A percentile compares a stretch with the other conserved stretches of the same genome.
phyloP scores from a whole-genome alignment of 2,888 invertebrate species.

The Plagodis pulveraria region DNA sequence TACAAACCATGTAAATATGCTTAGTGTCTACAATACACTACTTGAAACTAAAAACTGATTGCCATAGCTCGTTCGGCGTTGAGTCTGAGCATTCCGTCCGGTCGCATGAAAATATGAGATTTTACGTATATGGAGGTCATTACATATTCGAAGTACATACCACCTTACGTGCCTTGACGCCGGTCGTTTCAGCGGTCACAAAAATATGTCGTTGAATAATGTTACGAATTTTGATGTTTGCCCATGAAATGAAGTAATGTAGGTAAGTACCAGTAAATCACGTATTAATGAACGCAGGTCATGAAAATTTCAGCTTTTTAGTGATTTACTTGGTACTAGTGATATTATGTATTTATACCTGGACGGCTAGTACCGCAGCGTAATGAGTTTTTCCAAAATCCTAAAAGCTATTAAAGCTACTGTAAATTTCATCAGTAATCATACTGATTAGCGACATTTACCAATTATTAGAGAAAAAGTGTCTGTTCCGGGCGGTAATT shows the following conservation, averaged over 20 bases:
- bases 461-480: too few species aligned
- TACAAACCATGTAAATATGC: not conserved
- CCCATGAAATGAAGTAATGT: not conserved
- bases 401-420: too few species aligned
- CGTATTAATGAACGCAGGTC: too few species aligned
- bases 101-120: conserved; percentile 23
- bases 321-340: too few species aligned
- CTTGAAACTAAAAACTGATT: not conserved
- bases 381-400: too few species aligned
- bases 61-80: conserved; percentile 6
- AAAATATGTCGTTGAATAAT: conserved; percentile 5
- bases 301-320: too few species aligned
- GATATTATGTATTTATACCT: too few species aligned
- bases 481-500: too few species aligned
- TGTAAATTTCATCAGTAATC: too few species aligned
- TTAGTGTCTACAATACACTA: not conserved
- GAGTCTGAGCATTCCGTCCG: conserved; percentile 9
- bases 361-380: too few species aligned
- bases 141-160: conserved; percentile 12
- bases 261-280: too few species aligned
- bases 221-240: not conserved
- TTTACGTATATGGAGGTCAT: conserved; percentile 14
- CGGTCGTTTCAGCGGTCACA: conserved; percentile 15
- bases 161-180: conserved; percentile 29
- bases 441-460: too few species aligned